Base-by-base conservation (phyloP, 2,888 invertebrate species). In the Malachius bipustulatus region DNA sequence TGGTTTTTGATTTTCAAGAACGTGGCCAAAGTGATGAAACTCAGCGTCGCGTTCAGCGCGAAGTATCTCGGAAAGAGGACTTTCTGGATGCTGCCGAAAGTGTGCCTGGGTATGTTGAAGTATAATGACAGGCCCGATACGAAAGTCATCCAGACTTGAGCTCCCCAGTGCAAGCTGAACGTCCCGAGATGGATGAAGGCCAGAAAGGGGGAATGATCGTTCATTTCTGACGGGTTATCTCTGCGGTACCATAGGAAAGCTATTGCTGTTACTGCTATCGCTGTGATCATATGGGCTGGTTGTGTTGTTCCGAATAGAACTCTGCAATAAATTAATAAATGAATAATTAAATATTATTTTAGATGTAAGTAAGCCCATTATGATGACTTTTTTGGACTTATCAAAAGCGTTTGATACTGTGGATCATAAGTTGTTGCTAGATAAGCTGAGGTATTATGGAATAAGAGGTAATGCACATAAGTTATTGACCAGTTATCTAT, bases 111-210 rank as follows among this genome's bases (percentile, higher is more conserved):
- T 45, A 90, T 66, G 4, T 77, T 74, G 65, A 89, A 87, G 63
- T 84, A 90, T 35, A 90, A 67, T 36, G 87, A 78, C 34, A 90
- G 64, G 44, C 90, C 90, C 54, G 89, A 89, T 24, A 89, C 73
- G 54, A 89, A 82, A 8, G 89, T 88, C 83, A 90, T 89, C 89
- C 89, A 90, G 45, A 89, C 73, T 65, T 89, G 89, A 12, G 85
- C 71, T 16, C 90, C 90, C 47, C 87, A 77, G 58, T 88, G 85
- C 36, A 77, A 74, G 42, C 82, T 77, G 47, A 89, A 82, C 4
- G 82, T 75, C 1, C 73, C 73, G 15, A 89, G 66, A 60, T 88
- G 88, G 14, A 82, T 61, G 36, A 87, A 70, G 30, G 70, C 66
- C 64, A 71, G 70, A 30, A 62, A 36, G 14, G 58, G 57, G 2